Conservation (phyloP, 2,888 invertebrate species). For the Dinocampus coccinellae region DNA sequence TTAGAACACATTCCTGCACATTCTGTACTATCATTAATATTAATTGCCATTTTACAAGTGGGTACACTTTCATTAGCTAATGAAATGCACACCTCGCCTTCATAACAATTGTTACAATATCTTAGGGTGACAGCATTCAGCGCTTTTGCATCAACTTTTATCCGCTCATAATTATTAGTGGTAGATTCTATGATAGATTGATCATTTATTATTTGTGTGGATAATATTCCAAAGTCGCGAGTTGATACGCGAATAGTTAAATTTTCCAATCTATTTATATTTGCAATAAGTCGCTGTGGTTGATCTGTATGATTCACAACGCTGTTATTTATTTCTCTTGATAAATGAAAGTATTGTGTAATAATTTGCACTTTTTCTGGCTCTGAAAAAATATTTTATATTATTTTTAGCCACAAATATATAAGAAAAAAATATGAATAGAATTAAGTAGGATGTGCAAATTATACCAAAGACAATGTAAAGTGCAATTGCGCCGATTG, state of each 20-base stretch:
- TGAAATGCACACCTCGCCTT: conserved; percentile 75
- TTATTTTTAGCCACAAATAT: conserved; percentile 26
- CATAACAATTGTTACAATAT: conserved; percentile 62
- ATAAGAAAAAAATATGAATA: conserved; percentile 30
- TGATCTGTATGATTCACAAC: conserved; percentile 34
- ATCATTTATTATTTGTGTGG: not conserved
- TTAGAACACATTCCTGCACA: conserved; percentile 68
- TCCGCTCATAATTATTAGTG: not conserved
- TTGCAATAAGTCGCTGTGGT: conserved; percentile 24
- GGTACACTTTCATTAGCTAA: conserved; percentile 75
- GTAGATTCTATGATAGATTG: not conserved
- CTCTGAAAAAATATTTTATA: conserved; percentile 51
- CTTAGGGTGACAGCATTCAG: conserved; percentile 41
- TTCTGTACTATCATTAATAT: conserved; percentile 75
- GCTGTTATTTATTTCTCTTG: conserved; percentile 46
- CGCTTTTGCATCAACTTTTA: not conserved
- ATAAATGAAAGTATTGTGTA: conserved; percentile 64
- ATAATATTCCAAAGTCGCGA: not conserved
- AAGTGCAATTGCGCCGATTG: conserved; percentile 62
- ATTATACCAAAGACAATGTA: conserved; percentile 64
- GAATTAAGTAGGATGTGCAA: not conserved
- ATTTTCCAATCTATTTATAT: conserved; percentile 32
- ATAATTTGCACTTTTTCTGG: conserved; percentile 66
- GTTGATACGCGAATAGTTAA: not conserved
- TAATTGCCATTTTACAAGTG: conserved; percentile 71